A percentile compares a stretch with the other conserved stretches of the same genome.
These are phyloP conservation scores for Campoletis sonorensis DNA, from an alignment of 1,140 invertebrate genomes.

Conservation along the genomic window DNA sequence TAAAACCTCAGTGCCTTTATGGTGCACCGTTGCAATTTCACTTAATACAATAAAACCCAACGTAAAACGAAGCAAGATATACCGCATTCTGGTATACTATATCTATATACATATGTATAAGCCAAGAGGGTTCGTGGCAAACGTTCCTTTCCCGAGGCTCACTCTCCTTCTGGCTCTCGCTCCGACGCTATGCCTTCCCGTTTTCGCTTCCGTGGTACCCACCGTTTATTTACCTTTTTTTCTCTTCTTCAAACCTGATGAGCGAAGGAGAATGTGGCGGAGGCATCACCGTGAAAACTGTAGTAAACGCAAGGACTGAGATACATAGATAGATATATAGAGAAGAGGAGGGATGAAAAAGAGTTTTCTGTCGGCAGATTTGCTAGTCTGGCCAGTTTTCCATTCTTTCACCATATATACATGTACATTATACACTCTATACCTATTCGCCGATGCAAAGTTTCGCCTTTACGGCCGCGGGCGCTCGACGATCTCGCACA, in stretches of 20 bases:
- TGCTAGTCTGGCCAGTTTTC: neutral
- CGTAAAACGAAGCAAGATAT: slow-evolving; percentile 42
- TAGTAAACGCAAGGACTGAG: slow-evolving; percentile 33
- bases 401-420: neutral
- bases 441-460: slow-evolving; percentile 45
- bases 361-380: slow-evolving; percentile 42
- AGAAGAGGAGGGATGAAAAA: slow-evolving; percentile 19
- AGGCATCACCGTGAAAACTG: slow-evolving; percentile 40
- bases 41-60: slow-evolving; percentile 53
- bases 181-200: neutral
- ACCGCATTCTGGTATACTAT: slow-evolving; percentile 3
- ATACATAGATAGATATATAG: neutral
- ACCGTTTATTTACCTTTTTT: neutral
- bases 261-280: slow-evolving; percentile 38
- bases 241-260: slow-evolving; percentile 36
- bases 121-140: neutral
- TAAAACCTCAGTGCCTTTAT: slow-evolving; percentile 48
- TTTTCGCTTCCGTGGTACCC: slow-evolving; percentile 18
- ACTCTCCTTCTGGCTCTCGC: neutral
- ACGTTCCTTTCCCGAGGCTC: neutral
- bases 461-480: slow-evolving; percentile 46
- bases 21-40: slow-evolving; percentile 50
- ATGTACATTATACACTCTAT: neutral
- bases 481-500: slow-evolving; percentile 26
- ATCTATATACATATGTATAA: neutral